A percentile compares a stretch with the other conserved stretches of the same genome.
Conservation (phyloP, 2,113 vertebrate species). For the Talpa occidentalis region DNA sequence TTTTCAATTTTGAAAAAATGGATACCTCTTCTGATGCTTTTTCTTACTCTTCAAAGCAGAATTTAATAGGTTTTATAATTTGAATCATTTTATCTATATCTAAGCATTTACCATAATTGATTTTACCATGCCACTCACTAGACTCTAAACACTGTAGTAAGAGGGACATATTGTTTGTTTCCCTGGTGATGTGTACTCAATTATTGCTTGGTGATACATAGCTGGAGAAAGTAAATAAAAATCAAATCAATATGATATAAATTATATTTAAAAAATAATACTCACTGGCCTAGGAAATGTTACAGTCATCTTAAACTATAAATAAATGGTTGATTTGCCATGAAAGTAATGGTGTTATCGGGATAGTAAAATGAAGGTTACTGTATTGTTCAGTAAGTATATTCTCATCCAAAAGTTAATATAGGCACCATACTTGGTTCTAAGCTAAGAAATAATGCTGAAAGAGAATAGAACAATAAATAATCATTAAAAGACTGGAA, state of each 20-base stretch:
- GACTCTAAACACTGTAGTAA: not conserved
- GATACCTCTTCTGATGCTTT: not conserved
- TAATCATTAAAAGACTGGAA: not conserved
- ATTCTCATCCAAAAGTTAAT: not conserved
- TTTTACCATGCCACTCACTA: not conserved
- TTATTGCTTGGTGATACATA: not conserved
- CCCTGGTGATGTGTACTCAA: not conserved
- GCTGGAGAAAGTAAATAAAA: not conserved
- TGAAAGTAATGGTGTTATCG: not conserved
- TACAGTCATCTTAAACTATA: not conserved
- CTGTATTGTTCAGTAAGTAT: not conserved
- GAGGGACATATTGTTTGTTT: not conserved
- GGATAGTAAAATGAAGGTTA: not conserved
- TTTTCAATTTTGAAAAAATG: constrained; percentile 41
- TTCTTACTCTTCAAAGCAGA: not conserved
- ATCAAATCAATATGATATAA: not conserved
- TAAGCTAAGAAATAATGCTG: not conserved
- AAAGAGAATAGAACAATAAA: constrained; percentile 1
- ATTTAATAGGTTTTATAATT: not conserved
- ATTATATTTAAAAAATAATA: not conserved
- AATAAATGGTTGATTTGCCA: not conserved
- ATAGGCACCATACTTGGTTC: not conserved
- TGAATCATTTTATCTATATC: not conserved
- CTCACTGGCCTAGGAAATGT: not conserved
- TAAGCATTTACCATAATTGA: not conserved